phyloP scores from a whole-genome alignment of 2,888 invertebrate species.

The Dugesia japonica region DNA sequence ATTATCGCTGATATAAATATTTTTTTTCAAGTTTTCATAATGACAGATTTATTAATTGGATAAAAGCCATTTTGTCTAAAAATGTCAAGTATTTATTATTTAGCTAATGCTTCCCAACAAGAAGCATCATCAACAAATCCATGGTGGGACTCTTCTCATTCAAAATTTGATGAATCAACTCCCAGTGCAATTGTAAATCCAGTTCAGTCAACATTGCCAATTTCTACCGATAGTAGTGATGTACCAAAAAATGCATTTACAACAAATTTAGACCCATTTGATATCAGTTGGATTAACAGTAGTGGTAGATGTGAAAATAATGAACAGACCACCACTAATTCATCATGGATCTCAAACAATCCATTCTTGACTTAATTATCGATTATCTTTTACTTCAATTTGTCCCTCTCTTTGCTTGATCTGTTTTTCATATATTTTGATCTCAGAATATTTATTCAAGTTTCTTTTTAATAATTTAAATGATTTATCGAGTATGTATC shows the following conservation, averaged over 20 bases:
- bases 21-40: no score
- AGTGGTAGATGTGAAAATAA: not conserved
- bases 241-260: not conserved
- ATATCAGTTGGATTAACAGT: not conserved
- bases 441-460: not conserved
- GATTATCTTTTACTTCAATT: not conserved
- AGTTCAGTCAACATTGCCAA: not conserved
- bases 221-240: not conserved
- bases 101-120: no score
- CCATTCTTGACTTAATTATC: not conserved
- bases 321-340: not conserved
- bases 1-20: no score
- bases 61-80: no score
- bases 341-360: not conserved
- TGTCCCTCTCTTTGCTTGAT: not conserved
- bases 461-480: not conserved
- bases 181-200: not conserved
- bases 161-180: not conserved
- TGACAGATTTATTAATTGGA: no score
- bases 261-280: not conserved
- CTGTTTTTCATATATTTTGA: not conserved
- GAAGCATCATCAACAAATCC: not conserved
- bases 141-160: not conserved
- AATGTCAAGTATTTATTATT: no score
- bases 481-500: not conserved